Evolutionary conservation across 2,888 invertebrate genomes (phyloP).

Genomic region (Mellilla xanthometata): DNA sequence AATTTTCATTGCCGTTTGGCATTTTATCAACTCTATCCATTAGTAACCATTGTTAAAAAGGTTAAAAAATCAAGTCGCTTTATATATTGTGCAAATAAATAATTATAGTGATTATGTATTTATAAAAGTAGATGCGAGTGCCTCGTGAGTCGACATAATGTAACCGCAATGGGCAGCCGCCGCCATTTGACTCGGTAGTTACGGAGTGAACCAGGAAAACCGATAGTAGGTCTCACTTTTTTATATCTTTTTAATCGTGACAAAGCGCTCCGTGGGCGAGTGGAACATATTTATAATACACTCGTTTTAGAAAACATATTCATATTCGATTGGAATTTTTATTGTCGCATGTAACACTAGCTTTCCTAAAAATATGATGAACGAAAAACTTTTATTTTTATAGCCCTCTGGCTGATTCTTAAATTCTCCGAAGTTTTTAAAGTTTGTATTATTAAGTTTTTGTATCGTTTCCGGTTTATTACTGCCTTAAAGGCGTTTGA

Average conservation of each 20-base stretch:
- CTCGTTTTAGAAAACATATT: slow-evolving; percentile 13
- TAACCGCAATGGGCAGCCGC: slow-evolving; percentile 8
- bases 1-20: background rate
- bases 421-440: slow-evolving; percentile 3
- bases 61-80: background rate
- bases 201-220: slow-evolving; percentile 38
- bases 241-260: slow-evolving; percentile 35
- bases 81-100: background rate
- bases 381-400: slow-evolving; percentile 11
- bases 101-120: slow-evolving; percentile 12
- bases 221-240: slow-evolving; percentile 32
- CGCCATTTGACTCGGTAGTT: slow-evolving; percentile 15
- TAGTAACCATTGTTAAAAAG: background rate
- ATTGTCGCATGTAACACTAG: slow-evolving; percentile 15
- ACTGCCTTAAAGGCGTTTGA: slow-evolving; percentile 5
- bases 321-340: slow-evolving; percentile 19
- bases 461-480: slow-evolving; percentile 12
- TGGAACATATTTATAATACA: slow-evolving; percentile 3
- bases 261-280: slow-evolving; percentile 31
- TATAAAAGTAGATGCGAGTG: slow-evolving; percentile 4
- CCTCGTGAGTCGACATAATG: slow-evolving; percentile 12
- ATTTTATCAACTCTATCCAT: background rate
- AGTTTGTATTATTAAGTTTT: slow-evolving; percentile 10
- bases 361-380: slow-evolving; percentile 18
- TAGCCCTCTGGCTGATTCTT: slow-evolving; percentile 5